Evolutionary conservation across 2,113 vertebrate genomes (phyloP).

Genomic region (Dunckerocampus dactyliophorus): DNA sequence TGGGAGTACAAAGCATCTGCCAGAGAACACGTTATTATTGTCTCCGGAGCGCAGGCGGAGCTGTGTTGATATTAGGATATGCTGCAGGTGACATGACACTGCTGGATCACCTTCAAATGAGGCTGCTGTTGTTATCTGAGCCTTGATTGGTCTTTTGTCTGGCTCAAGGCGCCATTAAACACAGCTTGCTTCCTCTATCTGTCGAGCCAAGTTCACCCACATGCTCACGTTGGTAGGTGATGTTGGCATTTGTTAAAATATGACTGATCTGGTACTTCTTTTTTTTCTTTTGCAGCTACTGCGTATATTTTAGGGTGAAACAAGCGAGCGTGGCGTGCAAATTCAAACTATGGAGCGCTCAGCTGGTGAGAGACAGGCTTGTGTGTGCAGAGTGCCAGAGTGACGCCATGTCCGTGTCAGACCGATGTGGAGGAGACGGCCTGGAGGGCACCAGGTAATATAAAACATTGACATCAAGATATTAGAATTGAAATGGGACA

Average conservation of each 20-base stretch:
- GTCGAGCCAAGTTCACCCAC: not conserved
- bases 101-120: slow-evolving; percentile 36
- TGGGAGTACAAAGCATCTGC: slow-evolving; percentile 30
- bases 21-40: slow-evolving; percentile 41
- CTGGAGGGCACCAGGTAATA: slow-evolving; percentile 72
- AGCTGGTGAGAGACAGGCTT: slow-evolving; percentile 64
- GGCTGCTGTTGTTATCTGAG: slow-evolving; percentile 10
- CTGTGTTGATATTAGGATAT: slow-evolving; percentile 30
- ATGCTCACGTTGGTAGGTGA: not conserved
- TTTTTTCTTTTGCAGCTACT: slow-evolving; percentile 67
- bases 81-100: slow-evolving; percentile 33
- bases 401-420: slow-evolving; percentile 51
- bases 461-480: not conserved
- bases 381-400: slow-evolving; percentile 77
- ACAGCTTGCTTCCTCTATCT: not conserved
- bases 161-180: slow-evolving; percentile 8
- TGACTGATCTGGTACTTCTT: not conserved
- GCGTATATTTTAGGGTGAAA: slow-evolving; percentile 77
- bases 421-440: slow-evolving; percentile 74
- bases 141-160: slow-evolving; percentile 29
- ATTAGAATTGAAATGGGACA: too few species aligned
- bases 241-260: not conserved
- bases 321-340: slow-evolving; percentile 70
- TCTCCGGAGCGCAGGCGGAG: slow-evolving; percentile 36
- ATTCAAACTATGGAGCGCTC: slow-evolving; percentile 71